Base-by-base conservation (phyloP, 1,140 invertebrate species). In the Drosophila ohnishii region DNA sequence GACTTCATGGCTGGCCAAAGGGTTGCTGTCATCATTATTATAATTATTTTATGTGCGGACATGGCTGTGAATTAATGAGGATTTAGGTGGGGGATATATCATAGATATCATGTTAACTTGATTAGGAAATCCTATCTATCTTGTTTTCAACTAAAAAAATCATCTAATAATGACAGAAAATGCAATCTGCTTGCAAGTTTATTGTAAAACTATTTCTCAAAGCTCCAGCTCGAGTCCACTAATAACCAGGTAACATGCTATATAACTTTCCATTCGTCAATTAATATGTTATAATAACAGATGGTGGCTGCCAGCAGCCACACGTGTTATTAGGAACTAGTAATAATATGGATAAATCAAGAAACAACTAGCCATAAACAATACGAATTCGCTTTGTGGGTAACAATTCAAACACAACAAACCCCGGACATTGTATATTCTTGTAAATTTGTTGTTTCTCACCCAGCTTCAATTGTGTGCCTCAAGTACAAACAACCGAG, bases 1-100 rank as follows among this genome's bases (percentile, higher is more conserved):
- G 70, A 73, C 70, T 73, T 73, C 70, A 73, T 73, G 69, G 10
- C 34, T 61, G 44, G 37, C 25, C 37, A 39, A 72, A 72, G 70
- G 67, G 67, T 34, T 48, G 61, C 32, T 45, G 25, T 45, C 70
- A 73, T 73, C 53, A 71, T 70, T 71, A 48, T 69, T 58, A 71
- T 70, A 70, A 50, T 71, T 58, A 45, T 34, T 71, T 58, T 50
- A 69, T 32, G 37, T 63, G 32, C 28, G 51, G 2, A 53, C 47
- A 45, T 53, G 67, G 16, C 37, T 51, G 39, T 45, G 70, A 61
- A 73, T 61, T 45, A 73, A 28, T 73, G 47, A 37, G 47, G 11
- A 71, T 32, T 61, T 42, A 32, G 14, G 25, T 69, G 39, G 4
- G 4, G 10, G 42, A 44, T 16, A 16, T 40, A 6, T 32, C 30